Evolutionary conservation across 2,888 invertebrate species (phyloP), one percentile per base, ranked within the genome.

Genomic region (Graphium colonna): DNA sequence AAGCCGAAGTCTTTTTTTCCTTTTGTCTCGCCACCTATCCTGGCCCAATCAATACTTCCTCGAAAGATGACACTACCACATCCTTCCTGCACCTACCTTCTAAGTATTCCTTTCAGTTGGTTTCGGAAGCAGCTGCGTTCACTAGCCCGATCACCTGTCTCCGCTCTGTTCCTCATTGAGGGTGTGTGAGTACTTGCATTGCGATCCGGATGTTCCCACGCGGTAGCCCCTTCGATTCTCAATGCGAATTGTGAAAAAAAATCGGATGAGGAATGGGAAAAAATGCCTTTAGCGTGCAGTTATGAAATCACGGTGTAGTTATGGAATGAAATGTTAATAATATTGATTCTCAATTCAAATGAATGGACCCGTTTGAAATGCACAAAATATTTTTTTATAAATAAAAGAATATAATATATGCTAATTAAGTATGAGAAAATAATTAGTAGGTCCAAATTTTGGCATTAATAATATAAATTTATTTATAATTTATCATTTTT

Each of bases 131-230:
- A 82, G 78, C 72, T 79, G 79, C 59, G 51, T 56, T 47, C 45
- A 53, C 43, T 45, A 46, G 60, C 61, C 61, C 61, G 60, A 59
- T 63, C 77, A 79, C 83, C 81, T 83, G 80, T 78, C 69, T 69
- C 62, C 58, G 67, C 69, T 77, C 79, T 79, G 75, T 79, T 72
- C 70, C 72, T 64, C 58, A 61, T 52, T 7, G 45, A 56, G 67
- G 61, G 60, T 63, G 63, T 59, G 60, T 40, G 50, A 60, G 55
- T 62, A 61, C 49, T 33, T 5, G 9, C 7, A 49, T 44, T n/a
- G n/a, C n/a, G n/a, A n/a, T 59, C 74, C 84, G 85, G 87, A 86
- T 79, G 77, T 86, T 87, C 87, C 81, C 87, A 85, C 83, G 83
- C 69, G 3, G 33, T 7, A 7, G 9, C 33, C 33, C n/a, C 10